Base-by-base conservation (phyloP, 2,113 vertebrate genomes). In the Pseudonaja textilis region DNA sequence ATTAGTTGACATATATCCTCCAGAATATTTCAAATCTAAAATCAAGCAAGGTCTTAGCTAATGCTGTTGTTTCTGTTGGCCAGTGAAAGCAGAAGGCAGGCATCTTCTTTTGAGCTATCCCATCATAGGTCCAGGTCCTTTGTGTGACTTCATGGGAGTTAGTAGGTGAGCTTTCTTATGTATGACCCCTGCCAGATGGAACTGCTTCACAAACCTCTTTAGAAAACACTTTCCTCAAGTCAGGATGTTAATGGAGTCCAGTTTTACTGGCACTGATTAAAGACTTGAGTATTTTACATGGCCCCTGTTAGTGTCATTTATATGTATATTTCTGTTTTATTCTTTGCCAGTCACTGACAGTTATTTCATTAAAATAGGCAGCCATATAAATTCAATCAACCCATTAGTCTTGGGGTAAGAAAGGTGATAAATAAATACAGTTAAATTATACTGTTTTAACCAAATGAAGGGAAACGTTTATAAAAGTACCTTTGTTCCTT, bases 401-500 rank as follows among this genome's bases (percentile, higher is more conserved):
- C 29, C 12, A 69, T 69, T 34, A 69, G 64, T 74, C 39, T 94
- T 95, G 87, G 5, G 5, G 50, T 88, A 47, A 52, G 86, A 25
- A 85, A 22, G 94, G 69, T 39, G n/a, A 94, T 20, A 14, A 18
- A 89, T 39, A 4, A 45, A 16, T 4, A 11, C 22, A 20, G 0
- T 0, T 61, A 92, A 47, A 25, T 45, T 91, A 85, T 91, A 39
- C 18, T 85, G 90, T 87, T 29, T 54, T 92, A 89, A 89, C 88
- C 54, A 88, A 95, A 95, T 45, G 96, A 93, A 39, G 94, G 94
- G 94, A 11, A 14, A 18, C 20, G 4, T 45, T n/a, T 25, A 7
- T 61, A 59, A 91, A 39, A 20, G 2, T 25, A 54, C 50, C 10
- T 93, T 91, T 92, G 64, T 93, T 89, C 56, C 25, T 5, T 5